Percentiles rank a stretch among this genome's conserved stretches.
Conservation (phyloP, 2,113 vertebrate species). For the Acanthisitta chloris region DNA sequence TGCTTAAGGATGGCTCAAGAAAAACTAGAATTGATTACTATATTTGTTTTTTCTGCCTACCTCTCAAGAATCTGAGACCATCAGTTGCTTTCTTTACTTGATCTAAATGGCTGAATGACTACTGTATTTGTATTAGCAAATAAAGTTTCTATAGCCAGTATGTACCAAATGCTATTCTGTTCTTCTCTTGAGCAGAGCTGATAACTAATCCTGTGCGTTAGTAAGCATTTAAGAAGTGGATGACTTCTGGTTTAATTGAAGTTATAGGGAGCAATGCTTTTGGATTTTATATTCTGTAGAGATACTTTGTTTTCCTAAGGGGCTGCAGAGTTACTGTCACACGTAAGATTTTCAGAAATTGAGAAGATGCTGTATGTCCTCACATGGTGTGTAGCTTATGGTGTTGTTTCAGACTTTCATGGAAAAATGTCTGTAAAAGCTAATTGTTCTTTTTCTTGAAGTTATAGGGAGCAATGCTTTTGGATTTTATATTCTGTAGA, state of each 20-base stretch:
- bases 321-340: neutral
- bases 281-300: neutral
- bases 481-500: neutral
- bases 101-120: neutral
- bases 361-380: neutral
- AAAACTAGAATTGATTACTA: neutral
- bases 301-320: neutral
- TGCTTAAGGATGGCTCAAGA: neutral
- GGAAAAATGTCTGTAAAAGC: neutral
- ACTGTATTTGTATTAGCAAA: neutral
- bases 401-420: neutral
- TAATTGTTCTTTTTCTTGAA: neutral
- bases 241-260: neutral
- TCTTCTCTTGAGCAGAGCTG: neutral
- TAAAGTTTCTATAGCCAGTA: neutral
- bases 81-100: neutral
- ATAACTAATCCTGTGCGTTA: neutral
- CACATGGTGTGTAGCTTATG: neutral
- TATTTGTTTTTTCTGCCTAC: neutral
- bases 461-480: neutral
- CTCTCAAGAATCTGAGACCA: neutral
- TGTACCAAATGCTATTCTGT: neutral
- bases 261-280: neutral
- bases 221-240: neutral
- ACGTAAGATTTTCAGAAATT: neutral